These are phyloP conservation scores for Okamejei kenojei DNA, from an alignment of 2,797 vertebrate genomes.

Conservation along the genomic window DNA sequence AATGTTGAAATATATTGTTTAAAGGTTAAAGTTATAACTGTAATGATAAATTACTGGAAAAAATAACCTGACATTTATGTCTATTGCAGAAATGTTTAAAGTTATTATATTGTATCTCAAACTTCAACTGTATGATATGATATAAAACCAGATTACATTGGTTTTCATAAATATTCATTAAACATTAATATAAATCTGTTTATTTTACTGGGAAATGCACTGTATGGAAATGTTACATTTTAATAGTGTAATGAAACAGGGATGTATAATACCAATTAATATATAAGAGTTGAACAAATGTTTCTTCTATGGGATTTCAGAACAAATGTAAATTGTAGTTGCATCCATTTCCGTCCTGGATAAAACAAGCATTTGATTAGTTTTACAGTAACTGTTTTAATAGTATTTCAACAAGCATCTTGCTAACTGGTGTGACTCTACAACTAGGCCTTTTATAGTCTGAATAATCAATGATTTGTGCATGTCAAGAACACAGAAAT, in stretches of 20 bases:
- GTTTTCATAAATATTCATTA: not conserved
- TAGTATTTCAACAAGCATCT: not conserved
- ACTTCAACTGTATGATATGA: no score
- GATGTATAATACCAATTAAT: not conserved
- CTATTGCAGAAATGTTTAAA: not conserved
- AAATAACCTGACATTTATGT: not conserved
- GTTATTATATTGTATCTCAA: not conserved
- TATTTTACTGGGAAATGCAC: not conserved
- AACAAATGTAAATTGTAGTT: constrained; percentile 12
- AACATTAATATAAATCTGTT: constrained; percentile 5
- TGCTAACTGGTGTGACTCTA: not conserved
- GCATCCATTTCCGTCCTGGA: not conserved
- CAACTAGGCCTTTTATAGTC: not conserved
- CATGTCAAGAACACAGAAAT: not conserved
- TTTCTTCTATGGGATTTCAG: not conserved
- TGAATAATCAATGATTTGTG: not conserved
- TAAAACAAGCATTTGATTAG: not conserved
- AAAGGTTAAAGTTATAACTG: not conserved
- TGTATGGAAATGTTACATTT: not conserved
- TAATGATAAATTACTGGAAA: not conserved
- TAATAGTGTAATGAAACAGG: not conserved
- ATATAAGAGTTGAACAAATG: not conserved
- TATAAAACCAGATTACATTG: not conserved
- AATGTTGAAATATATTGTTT: not conserved
- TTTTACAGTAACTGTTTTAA: not conserved